Percentiles rank a stretch among this genome's conserved stretches.
Evolutionary conservation across 2,113 vertebrate species (phyloP).

Genomic region (Rhynchomys soricoides): DNA sequence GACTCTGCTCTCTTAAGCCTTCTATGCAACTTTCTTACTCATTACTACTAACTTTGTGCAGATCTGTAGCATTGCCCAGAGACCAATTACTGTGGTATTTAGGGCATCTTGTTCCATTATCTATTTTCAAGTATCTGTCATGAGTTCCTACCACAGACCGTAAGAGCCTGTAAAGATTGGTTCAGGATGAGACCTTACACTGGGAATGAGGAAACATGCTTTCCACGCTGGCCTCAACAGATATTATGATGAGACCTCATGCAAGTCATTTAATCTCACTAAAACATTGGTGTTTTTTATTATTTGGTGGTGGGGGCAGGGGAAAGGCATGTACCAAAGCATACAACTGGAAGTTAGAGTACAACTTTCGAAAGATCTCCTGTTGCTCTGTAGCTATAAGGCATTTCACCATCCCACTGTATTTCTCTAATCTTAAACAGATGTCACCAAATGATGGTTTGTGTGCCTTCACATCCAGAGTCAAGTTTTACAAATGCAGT

Average conservation of each 20-base stretch:
- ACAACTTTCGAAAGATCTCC: neutral
- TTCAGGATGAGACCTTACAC: neutral
- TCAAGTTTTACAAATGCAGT: neutral
- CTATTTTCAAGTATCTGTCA: neutral
- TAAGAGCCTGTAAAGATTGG: neutral
- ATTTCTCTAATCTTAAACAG: neutral
- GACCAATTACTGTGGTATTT: neutral
- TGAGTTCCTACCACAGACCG: rapidly evolving
- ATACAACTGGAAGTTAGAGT: neutral
- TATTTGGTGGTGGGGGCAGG: neutral
- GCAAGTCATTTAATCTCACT: neutral
- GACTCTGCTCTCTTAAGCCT: neutral
- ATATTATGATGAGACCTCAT: neutral
- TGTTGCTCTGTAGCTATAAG: too few relatives aligned
- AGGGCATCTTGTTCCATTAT: neutral
- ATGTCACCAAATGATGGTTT: neutral
- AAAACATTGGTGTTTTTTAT: neutral
- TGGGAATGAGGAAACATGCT: neutral
- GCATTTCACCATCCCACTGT: too few relatives aligned
- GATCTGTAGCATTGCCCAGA: rapidly evolving
- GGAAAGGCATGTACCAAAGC: neutral
- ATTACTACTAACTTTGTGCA: rapidly evolving
- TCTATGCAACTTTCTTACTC: rapidly evolving
- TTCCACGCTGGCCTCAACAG: neutral
- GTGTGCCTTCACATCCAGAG: neutral